Evolutionary conservation across 2,888 invertebrate species (phyloP), one percentile per base, ranked within the genome.

Genomic region (Copidosoma aretas): DNA sequence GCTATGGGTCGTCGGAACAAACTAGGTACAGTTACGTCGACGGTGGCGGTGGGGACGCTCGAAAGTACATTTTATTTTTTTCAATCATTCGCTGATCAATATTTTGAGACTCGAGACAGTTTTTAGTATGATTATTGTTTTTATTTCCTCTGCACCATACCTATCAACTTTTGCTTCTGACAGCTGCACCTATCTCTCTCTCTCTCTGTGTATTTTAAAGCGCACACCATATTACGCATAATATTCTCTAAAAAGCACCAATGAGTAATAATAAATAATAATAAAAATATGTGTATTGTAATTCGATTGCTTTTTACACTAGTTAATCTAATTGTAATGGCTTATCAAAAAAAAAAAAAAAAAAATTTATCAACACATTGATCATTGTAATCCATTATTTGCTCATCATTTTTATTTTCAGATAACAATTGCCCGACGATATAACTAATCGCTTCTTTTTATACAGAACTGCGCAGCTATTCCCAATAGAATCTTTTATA

Each of bases 111-210:
- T 8, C 8, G 32, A 32, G 32, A 32, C 22, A 32, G 32, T 8
- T 32, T 3, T 32, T 32, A 32, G 4, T 32, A 3, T 32, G 4
- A 32, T 8, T 32, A 5, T 32, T n/a, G n/a, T 25, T 63, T 65
- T 65, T 43, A 22, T 66, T 59, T 69, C 62, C 63, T 62, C 56
- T 65, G 63, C 66, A 66, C 66, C 59, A 56, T 43, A 61, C 53
- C 64, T 60, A 63, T 63, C 60, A 51, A 49, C 52, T 70, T 39
- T 66, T 61, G 57, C 53, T 49, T 39, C 25, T 51, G 49, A 19
- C 63, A 49, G 32, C 43, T 52, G 64, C 68, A 68, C 64, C 15
- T 14, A 12, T 17, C 10, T 58, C 19, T 39, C 39, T 14, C n/a
- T 17, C 10, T 58, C 19, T 39, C 39, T 14, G 14, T 32, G 41